Percentiles rank a stretch among this genome's conserved stretches.
phyloP scores from a whole-genome alignment of 2,888 invertebrate species.

The Caenorhabditis japonica region DNA sequence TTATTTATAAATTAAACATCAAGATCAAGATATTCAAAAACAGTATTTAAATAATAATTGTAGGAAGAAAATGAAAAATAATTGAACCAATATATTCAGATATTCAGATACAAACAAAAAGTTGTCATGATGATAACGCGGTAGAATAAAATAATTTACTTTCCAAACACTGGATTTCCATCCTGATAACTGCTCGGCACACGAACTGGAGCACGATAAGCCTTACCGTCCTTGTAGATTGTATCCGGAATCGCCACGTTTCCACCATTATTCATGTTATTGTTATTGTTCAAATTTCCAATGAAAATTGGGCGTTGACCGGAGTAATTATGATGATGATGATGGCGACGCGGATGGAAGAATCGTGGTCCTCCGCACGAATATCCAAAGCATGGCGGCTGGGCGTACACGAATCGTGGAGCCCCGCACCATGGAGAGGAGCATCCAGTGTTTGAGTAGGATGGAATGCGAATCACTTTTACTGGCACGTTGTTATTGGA shows the following conservation, averaged over 20 bases:
- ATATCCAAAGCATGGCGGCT: constrained; percentile 42
- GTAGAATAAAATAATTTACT: constrained; percentile 11
- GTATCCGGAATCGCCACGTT: constrained; percentile 41
- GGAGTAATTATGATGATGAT: constrained; percentile 40
- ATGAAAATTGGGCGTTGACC: constrained; percentile 28
- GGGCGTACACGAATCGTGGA: constrained; percentile 40
- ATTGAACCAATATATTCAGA: constrained; percentile 1
- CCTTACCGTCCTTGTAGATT: constrained; percentile 32
- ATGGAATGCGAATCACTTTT: constrained; percentile 45
- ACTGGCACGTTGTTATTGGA: constrained; percentile 21
- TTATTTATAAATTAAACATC: too few relatives aligned
- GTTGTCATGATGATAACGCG: constrained; percentile 9
- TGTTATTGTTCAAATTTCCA: constrained; percentile 36
- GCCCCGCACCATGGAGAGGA: constrained; percentile 37
- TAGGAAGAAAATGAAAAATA: not conserved
- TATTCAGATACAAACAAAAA: not conserved
- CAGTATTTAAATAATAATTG: too few relatives aligned
- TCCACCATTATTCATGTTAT: constrained; percentile 13
- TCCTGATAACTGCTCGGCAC: constrained; percentile 47
- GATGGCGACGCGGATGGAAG: constrained; percentile 39
- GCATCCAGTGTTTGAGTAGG: constrained; percentile 39
- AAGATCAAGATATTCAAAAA: too few relatives aligned
- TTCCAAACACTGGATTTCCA: constrained; percentile 51
- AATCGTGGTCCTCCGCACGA: constrained; percentile 36
- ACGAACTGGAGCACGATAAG: constrained; percentile 36